Percentiles rank a stretch among this genome's conserved stretches.
Evolutionary conservation across 2,113 vertebrate species (phyloP).

Genomic region (Cettia cetti): DNA sequence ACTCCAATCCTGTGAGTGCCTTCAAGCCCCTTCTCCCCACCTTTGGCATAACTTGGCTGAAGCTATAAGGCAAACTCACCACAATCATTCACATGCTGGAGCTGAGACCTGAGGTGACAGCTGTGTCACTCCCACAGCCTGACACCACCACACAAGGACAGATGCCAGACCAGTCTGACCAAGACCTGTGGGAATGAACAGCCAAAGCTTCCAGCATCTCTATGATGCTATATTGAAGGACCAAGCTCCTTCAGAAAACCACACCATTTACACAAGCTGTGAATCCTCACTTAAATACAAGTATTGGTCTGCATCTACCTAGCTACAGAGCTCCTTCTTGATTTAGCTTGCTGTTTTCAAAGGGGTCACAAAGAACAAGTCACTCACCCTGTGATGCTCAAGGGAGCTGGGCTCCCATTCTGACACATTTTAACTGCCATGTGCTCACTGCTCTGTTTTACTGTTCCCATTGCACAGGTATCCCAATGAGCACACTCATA

Average conservation of each 20-base stretch:
- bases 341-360: background rate
- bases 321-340: background rate
- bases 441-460: background rate
- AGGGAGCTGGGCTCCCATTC: background rate
- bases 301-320: background rate
- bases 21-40: background rate
- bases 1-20: background rate
- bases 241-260: background rate
- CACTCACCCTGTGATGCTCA: background rate
- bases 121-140: background rate
- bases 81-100: background rate
- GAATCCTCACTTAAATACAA: background rate
- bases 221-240: background rate
- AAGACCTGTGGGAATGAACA: background rate
- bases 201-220: background rate
- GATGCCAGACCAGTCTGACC: background rate
- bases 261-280: fast-evolving
- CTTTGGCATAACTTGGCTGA: background rate
- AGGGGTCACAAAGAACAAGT: background rate
- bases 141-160: background rate
- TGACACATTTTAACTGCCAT: background rate
- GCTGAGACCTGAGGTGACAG: background rate
- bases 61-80: background rate
- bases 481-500: background rate
- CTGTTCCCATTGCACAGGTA: background rate